phyloP scores from a whole-genome alignment of 2,888 invertebrate species.

The Alloplasta piceator region DNA sequence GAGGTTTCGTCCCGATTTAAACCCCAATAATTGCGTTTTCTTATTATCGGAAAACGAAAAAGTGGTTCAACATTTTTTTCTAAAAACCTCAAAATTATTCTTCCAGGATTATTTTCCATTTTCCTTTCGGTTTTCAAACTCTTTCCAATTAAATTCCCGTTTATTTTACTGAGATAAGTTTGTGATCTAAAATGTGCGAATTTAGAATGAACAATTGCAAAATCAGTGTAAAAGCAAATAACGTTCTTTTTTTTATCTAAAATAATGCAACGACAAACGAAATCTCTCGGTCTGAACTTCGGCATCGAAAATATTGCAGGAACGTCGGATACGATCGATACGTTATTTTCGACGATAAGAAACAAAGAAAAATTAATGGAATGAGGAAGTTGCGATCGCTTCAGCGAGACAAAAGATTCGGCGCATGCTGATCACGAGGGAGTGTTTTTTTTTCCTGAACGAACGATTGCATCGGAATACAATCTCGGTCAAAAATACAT shows the following conservation, averaged over 20 bases:
- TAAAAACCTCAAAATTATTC: too few species aligned
- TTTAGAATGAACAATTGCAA: too few species aligned
- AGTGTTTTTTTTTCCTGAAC: background rate
- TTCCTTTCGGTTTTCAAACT: too few species aligned
- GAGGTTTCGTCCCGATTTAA: too few species aligned
- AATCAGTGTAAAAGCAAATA: too few species aligned
- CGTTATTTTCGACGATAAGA: background rate
- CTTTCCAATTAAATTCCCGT: too few species aligned
- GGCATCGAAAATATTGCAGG: background rate
- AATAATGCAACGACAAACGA: background rate
- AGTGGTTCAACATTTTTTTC: too few species aligned
- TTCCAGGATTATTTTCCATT: too few species aligned
- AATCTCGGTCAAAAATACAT: background rate
- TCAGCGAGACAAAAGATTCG: background rate
- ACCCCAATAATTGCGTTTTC: background rate
- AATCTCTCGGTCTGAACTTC: background rate
- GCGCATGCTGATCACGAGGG: background rate
- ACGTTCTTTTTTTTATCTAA: too few species aligned
- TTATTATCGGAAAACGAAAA: background rate
- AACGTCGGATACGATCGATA: background rate
- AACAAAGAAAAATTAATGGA: background rate
- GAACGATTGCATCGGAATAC: too few species aligned
- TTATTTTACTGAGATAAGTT: too few species aligned
- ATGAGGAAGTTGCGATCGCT: background rate
- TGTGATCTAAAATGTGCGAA: too few species aligned